These are phyloP conservation scores for Amphilophus citrinellus DNA, from an alignment of 2,113 vertebrate genomes.

Conservation along the genomic window DNA sequence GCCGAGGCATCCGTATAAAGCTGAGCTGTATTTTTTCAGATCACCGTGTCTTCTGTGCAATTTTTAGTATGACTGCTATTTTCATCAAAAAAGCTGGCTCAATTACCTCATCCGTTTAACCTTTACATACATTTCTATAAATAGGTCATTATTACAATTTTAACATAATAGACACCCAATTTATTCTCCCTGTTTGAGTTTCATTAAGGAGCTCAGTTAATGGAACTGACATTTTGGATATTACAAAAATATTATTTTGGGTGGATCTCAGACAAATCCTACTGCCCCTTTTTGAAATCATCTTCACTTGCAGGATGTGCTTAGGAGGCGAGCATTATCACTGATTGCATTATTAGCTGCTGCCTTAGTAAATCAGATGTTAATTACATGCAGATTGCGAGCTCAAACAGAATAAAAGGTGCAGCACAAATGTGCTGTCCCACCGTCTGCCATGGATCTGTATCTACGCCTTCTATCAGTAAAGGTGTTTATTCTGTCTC, in stretches of 20 bases:
- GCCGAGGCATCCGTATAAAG: too few relatives aligned
- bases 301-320: conserved; percentile 23
- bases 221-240: conserved; percentile 51
- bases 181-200: conserved; percentile 41
- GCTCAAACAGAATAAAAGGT: conserved; percentile 39
- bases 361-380: conserved; percentile 56
- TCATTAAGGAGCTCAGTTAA: conserved; percentile 43
- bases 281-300: conserved; percentile 31
- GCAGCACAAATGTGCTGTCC: conserved; percentile 5
- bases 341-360: conserved; percentile 67
- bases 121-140: conserved; percentile 25
- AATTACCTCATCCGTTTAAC: conserved; percentile 16
- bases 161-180: conserved; percentile 38
- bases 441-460: neutral
- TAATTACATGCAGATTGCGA: conserved; percentile 68
- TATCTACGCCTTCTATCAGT: neutral
- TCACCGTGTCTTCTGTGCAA: neutral
- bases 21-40: too few relatives aligned
- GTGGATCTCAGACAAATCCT: conserved; percentile 35
- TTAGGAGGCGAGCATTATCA: conserved; percentile 38
- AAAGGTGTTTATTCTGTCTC: neutral
- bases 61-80: neutral
- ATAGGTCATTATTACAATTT: conserved; percentile 44
- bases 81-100: neutral
- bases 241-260: conserved; percentile 14